A percentile compares a stretch with the other conserved stretches of the same genome.
phyloP scores from a whole-genome alignment of 2,797 vertebrate species.

The Chanos chanos region DNA sequence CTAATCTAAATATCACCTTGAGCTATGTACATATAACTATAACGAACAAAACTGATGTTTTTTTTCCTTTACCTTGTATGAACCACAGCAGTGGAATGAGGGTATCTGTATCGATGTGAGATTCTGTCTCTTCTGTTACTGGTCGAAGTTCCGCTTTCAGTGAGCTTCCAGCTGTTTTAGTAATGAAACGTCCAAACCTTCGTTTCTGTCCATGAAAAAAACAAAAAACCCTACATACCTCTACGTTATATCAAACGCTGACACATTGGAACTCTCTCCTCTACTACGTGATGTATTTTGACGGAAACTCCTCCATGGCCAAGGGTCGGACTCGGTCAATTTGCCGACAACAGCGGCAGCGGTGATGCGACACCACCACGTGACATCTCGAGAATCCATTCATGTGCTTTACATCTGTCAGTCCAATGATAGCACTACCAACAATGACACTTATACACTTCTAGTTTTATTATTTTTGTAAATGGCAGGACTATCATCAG shows the following conservation, averaged over 20 bases:
- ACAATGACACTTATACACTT: no score
- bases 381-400: constrained; percentile 27
- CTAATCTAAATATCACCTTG: no score
- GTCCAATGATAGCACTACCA: no score
- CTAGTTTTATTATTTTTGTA: no score
- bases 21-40: no score
- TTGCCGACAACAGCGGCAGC: neutral
- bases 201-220: constrained; percentile 7
- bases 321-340: constrained; percentile 8
- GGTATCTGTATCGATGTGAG: neutral
- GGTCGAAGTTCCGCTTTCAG: constrained; percentile 15
- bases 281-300: neutral
- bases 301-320: neutral
- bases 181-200: constrained; percentile 26
- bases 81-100: no score
- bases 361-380: constrained; percentile 3
- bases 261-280: neutral
- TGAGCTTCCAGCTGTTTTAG: neutral
- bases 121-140: constrained; percentile 11
- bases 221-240: neutral
- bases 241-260: neutral
- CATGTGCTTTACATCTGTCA: constrained; percentile 31
- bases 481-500: no score
- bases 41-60: no score
- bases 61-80: constrained; percentile 19